These are phyloP conservation scores for Cydia fagiglandana DNA, from an alignment of 1,140 invertebrate species.

Conservation along the genomic window DNA sequence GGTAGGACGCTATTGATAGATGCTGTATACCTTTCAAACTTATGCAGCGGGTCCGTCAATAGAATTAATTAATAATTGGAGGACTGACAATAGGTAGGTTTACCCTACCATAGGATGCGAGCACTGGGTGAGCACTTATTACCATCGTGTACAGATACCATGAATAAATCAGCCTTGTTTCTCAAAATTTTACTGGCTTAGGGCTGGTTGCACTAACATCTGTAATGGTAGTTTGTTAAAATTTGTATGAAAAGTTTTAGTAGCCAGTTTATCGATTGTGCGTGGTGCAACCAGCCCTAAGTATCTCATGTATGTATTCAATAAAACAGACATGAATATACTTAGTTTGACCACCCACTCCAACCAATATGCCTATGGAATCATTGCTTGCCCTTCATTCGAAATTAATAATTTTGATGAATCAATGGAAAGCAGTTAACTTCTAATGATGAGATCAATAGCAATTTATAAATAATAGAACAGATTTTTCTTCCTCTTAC, in stretches of 20 bases:
- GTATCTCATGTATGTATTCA: background rate
- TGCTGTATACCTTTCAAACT: background rate
- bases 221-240: too few species aligned
- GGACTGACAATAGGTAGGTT: background rate
- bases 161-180: background rate
- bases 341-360: background rate
- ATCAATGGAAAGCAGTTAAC: slow-evolving; percentile 5
- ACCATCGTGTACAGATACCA: background rate
- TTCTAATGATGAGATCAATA: slow-evolving; percentile 32
- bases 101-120: background rate
- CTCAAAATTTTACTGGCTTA: background rate
- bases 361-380: background rate
- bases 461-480: slow-evolving; percentile 20
- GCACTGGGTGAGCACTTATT: slow-evolving; percentile 2
- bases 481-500: slow-evolving; percentile 6
- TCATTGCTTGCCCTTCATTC: background rate
- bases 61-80: too few species aligned
- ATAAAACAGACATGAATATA: background rate
- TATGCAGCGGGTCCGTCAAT: too few species aligned
- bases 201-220: too few species aligned
- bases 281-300: background rate
- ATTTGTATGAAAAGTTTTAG: too few species aligned
- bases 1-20: background rate
- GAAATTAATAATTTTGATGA: background rate
- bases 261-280: too few species aligned